phyloP scores from a whole-genome alignment of 2,888 invertebrate genomes.

The Tyria jacobaeae region DNA sequence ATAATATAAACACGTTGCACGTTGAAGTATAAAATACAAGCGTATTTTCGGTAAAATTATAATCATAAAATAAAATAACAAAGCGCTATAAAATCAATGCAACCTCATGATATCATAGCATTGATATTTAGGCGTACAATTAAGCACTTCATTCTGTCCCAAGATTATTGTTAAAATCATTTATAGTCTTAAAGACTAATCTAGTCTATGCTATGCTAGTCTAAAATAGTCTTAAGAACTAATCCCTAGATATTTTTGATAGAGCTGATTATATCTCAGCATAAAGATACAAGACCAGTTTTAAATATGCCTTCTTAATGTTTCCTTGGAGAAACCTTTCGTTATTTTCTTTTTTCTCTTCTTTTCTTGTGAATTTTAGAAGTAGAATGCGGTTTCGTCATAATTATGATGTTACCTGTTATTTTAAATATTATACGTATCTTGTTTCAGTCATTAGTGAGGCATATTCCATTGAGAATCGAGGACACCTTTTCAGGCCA shows the following conservation, averaged over 20 bases:
- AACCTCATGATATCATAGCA: slow-evolving; percentile 11
- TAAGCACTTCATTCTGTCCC: slow-evolving; percentile 33
- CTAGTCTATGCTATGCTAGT: no score
- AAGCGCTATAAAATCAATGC: background rate
- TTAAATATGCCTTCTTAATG: slow-evolving; percentile 13
- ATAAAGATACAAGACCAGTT: slow-evolving; percentile 2
- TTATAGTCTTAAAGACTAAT: no score
- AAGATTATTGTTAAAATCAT: no score
- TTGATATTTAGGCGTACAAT: slow-evolving; percentile 30
- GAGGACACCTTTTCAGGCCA: no score
- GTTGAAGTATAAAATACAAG: no score
- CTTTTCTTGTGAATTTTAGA: slow-evolving; percentile 11
- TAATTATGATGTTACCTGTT: slow-evolving; percentile 12
- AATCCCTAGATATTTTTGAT: slow-evolving; percentile 14
- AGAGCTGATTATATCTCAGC: slow-evolving; percentile 1
- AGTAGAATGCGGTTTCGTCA: slow-evolving; percentile 5
- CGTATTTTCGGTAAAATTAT: background rate
- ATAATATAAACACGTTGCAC: no score
- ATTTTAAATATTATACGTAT: slow-evolving; percentile 10
- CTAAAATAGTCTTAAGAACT: slow-evolving; percentile 24
- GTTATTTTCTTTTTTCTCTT: slow-evolving; percentile 2
- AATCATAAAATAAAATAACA: background rate
- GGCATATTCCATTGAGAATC: background rate
- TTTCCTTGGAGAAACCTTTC: slow-evolving; percentile 7
- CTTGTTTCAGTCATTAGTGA: background rate